These are phyloP conservation scores for Philereme vetulata DNA, from an alignment of 2,888 invertebrate genomes.

Conservation along the genomic window DNA sequence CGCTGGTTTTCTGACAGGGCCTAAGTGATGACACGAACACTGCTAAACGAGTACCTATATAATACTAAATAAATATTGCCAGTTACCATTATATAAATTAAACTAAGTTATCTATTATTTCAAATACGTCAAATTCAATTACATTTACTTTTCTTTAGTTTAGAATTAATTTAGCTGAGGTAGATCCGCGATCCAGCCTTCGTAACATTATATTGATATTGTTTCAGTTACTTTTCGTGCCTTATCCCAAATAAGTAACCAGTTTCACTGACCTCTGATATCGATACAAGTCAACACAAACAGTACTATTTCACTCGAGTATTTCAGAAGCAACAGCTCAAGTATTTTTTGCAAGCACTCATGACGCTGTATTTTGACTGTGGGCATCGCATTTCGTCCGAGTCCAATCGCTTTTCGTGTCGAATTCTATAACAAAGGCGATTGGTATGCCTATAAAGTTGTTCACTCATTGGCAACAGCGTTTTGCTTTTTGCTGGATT, in stretches of 20 bases:
- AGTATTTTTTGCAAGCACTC: slow-evolving; percentile 11
- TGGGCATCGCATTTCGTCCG: slow-evolving; percentile 51
- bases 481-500: slow-evolving; percentile 31
- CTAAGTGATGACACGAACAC: too few relatives aligned
- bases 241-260: slow-evolving; percentile 26
- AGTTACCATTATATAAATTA: too few relatives aligned
- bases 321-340: slow-evolving; percentile 19
- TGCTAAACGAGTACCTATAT: too few relatives aligned
- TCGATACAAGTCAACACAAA: slow-evolving; percentile 4
- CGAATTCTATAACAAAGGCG: slow-evolving; percentile 55
- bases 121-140: too few relatives aligned
- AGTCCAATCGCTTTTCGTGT: slow-evolving; percentile 61
- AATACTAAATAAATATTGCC: too few relatives aligned
- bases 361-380: slow-evolving; percentile 50
- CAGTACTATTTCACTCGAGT: not conserved
- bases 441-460: slow-evolving; percentile 49
- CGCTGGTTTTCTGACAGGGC: too few relatives aligned
- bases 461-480: slow-evolving; percentile 30
- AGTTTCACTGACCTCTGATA: slow-evolving; percentile 16
- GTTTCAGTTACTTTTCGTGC: slow-evolving; percentile 22
- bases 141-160: too few relatives aligned
- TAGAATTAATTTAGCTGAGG: not conserved
- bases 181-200: not conserved
- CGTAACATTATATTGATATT: not conserved
- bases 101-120: too few relatives aligned